Conservation (phyloP, 2,888 invertebrate genomes). For the Drosophila acutilabella region DNA sequence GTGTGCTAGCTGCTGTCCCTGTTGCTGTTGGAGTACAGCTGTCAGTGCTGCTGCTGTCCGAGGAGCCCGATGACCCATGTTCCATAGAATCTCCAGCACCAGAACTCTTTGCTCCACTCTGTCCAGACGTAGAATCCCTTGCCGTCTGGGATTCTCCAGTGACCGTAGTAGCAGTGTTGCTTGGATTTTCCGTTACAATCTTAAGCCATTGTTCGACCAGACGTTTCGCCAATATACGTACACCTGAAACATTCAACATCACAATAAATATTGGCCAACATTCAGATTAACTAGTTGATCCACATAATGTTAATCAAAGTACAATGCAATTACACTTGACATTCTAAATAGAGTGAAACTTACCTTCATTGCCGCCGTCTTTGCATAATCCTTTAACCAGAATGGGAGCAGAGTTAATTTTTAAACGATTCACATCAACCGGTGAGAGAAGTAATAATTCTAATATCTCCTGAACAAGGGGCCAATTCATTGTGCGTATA, state of each 20-base stretch:
- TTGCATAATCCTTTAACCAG: slow-evolving; percentile 94
- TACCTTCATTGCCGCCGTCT: slow-evolving; percentile 92
- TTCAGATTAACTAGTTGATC: neutral
- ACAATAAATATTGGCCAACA: neutral
- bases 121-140: slow-evolving; percentile 18
- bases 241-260: slow-evolving; percentile 86
- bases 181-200: slow-evolving; percentile 92
- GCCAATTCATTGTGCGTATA: slow-evolving; percentile 93
- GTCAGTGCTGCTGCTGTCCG: slow-evolving; percentile 79
- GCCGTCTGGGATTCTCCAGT: slow-evolving; percentile 19
- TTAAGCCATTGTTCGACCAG: slow-evolving; percentile 96
- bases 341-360: slow-evolving; percentile 79
- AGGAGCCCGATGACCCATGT: slow-evolving; percentile 60
- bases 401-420: slow-evolving; percentile 96
- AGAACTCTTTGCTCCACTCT: neutral
- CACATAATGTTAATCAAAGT: no score
- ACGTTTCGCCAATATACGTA: slow-evolving; percentile 91
- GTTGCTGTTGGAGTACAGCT: no score
- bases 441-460: slow-evolving; percentile 94
- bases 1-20: slow-evolving; percentile 24
- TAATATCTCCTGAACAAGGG: slow-evolving; percentile 94
- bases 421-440: slow-evolving; percentile 95
- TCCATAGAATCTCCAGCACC: slow-evolving; percentile 45
- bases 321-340: no score
- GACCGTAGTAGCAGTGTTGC: slow-evolving; percentile 20